Evolutionary conservation across 1,140 invertebrate species (phyloP).

Genomic region (Pemphigus obesinymphae): DNA sequence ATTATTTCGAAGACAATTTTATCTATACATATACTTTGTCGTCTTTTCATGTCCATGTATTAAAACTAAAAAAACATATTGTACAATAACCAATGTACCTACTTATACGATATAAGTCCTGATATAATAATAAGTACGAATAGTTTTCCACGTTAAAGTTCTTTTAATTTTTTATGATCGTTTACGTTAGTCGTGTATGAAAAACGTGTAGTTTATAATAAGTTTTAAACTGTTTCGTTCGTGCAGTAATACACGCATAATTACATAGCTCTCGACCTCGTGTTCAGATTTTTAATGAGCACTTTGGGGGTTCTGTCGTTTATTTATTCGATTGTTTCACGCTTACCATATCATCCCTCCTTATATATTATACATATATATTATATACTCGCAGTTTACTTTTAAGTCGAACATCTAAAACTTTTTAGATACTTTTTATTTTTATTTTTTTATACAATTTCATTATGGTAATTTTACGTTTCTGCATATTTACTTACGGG

Average conservation of each 20-base stretch:
- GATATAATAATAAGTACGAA: too few species aligned
- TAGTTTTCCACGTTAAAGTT: too few species aligned
- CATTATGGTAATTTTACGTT: conserved; percentile 39
- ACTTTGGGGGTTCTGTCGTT: not conserved
- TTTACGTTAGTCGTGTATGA: too few species aligned
- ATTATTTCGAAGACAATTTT: too few species aligned
- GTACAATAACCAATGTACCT: too few species aligned
- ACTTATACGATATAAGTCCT: too few species aligned
- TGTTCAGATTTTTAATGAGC: conserved; percentile 11
- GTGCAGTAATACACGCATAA: conserved; percentile 6
- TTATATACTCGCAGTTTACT: not conserved
- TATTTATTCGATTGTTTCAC: not conserved
- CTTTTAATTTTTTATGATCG: too few species aligned
- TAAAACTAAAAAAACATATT: too few species aligned
- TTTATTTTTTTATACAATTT: conserved; percentile 13
- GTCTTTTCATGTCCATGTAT: too few species aligned
- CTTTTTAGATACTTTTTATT: not conserved
- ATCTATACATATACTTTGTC: too few species aligned
- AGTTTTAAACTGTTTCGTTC: not conserved
- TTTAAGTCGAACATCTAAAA: conserved; percentile 7
- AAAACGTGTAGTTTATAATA: not conserved
- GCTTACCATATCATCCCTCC: not conserved
- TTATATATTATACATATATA: not conserved
- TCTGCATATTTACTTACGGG: not conserved
- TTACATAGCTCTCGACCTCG: not conserved